A percentile compares a stretch with the other conserved stretches of the same genome.
These are phyloP conservation scores for Macrotrachela quadricornifera DNA, from an alignment of 1,140 invertebrate species.

Conservation along the genomic window DNA sequence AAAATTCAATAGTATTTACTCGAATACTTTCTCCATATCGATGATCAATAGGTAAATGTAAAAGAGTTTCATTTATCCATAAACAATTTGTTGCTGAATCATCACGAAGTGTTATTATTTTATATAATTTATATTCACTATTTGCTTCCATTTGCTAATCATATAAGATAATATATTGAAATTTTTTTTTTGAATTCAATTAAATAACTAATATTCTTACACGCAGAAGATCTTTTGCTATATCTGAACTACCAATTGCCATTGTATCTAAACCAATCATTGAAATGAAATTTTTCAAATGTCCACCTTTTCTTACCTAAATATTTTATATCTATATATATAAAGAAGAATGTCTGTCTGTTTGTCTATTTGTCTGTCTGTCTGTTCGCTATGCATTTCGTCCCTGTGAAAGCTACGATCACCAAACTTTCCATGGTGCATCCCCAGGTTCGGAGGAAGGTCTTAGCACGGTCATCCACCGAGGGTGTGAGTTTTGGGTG, in stretches of 20 bases:
- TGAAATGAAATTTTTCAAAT: slow-evolving; percentile 53
- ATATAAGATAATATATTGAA: neutral
- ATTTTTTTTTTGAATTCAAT: too few species aligned
- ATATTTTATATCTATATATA: too few species aligned
- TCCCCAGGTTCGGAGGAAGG: too few species aligned
- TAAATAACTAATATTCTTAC: too few species aligned
- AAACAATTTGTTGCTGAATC: neutral
- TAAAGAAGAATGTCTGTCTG: too few species aligned
- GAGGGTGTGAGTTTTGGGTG: too few species aligned
- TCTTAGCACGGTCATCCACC: too few species aligned
- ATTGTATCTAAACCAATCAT: slow-evolving; percentile 66
- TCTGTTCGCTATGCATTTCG: too few species aligned
- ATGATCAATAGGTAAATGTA: neutral
- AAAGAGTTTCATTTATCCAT: neutral
- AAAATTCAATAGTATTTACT: too few species aligned
- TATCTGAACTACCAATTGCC: slow-evolving; percentile 51
- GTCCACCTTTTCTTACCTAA: slow-evolving; percentile 13
- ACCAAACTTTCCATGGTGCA: slow-evolving; percentile 60
- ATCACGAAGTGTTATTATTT: neutral
- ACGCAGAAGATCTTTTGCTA: slow-evolving; percentile 28
- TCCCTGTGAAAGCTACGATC: neutral
- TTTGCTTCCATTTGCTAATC: slow-evolving; percentile 7
- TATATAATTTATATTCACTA: slow-evolving; percentile 3
- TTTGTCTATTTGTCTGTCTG: too few species aligned
- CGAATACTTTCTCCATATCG: too few species aligned